Evolutionary conservation across 2,113 vertebrate genomes (phyloP), one percentile per base, ranked within the genome.

Genomic region (human): DNA sequence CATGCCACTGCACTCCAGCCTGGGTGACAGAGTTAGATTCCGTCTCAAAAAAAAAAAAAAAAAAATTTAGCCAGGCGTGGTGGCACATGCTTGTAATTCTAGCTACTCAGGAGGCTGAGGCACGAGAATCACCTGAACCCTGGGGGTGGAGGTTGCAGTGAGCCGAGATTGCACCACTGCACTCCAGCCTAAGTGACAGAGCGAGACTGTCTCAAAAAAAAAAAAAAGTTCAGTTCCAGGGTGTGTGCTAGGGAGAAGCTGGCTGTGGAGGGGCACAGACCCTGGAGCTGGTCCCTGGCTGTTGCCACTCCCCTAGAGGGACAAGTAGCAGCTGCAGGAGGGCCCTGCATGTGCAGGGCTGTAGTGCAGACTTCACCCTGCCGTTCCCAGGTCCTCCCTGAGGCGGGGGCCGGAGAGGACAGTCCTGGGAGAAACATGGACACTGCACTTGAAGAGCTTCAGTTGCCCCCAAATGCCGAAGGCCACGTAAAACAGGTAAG

Each of bases 401-500:
- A 70, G 61, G n/a, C 0, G 0, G 92, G 11, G 64, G 17, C 57
- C 0, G 0, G 20, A 32, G 95, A 76, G 72, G 2, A 66, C 0
- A 6, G 93, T 96, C 48, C 18, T 0, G 88, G 66, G 35, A 82
- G 76, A 6, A 78, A 48, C 70, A 6, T 2, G 27, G 94, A 93
- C 6, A 0, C 20, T 0, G 11, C n/a, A 0, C 14, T 35, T 0
- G 95, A 79, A 4, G 93, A 14, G 1, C 88, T 20, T 6, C 97
- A 89, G 92, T 38, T 5, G 64, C 40, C 70, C 16, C 75, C 87
- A 0, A 30, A 40, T 4, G 8, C 85, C 0, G 27, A 70, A 20
- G 76, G 48, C n/a, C 83, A 52, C 0, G 5, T 1, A 3, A 66
- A 50, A 2, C 96, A 97, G 98, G 98, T 98, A 75, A 89, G 96